Base-by-base conservation (phyloP, 2,888 invertebrate genomes). In the Oscheius sp. region DNA sequence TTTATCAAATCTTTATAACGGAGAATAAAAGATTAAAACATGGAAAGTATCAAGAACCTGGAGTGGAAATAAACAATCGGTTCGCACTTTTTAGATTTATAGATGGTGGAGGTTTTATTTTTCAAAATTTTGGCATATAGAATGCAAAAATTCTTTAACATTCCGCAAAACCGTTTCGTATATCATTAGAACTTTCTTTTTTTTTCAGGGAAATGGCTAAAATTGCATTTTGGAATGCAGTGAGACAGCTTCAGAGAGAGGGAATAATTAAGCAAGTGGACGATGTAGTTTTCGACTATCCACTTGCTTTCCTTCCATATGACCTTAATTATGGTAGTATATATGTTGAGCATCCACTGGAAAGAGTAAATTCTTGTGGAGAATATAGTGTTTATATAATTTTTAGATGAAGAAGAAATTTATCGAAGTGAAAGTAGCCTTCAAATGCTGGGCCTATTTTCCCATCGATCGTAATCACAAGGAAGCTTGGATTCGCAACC, bases 301-400 rank as follows among this genome's bases (percentile, higher is more conserved):
- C n/a, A 17, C 8, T 33, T n/a, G 17, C 20, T 33, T 54, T 17
- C 32, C 33, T 54, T 2, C 20, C 33, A 17, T 32, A 54, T 32
- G 1, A 32, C 28, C n/a, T 28, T 32, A 2, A 4, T n/a, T 32
- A 9, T 8, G 12, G 20, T 20, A 6, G 6, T 20, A 5, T 8
- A 3, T 12, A n/a, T 17, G 54, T 54, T 12, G 54, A 54, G 14
- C 54, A 54, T 54, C 54, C 54, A n/a, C 20, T 33, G n/a, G 33
- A 54, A 54, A 54, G 36, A 14, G 51, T 51, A 28, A 12, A n/a
- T 30, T 3, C 14, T 51, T 51, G 14, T 51, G n/a, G 6, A 5
- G 14, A 9, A 9, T n/a, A n/a, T n/a, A n/a, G n/a, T n/a, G n/a
- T n/a, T n/a, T n/a, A n/a, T n/a, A n/a, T n/a, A n/a, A n/a, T n/a